Percentiles rank a stretch among this genome's conserved stretches.
Evolutionary conservation across 2,113 vertebrate genomes (phyloP).

Genomic region (Sphyrna mokarran): DNA sequence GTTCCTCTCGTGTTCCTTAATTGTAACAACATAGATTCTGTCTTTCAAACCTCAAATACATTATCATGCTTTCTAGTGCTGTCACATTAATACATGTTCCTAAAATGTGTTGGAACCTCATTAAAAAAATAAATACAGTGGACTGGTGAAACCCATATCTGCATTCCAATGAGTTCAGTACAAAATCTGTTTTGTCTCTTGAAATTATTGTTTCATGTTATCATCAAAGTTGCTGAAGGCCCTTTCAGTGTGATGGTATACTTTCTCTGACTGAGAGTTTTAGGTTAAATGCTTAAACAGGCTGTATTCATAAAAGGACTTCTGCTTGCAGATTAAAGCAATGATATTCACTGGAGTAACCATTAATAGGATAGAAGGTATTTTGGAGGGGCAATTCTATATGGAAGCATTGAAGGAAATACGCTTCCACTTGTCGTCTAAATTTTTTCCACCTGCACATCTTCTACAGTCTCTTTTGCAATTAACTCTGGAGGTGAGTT

Average conservation of each 20-base stretch:
- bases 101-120: not conserved
- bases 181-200: not conserved
- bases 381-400: conserved; percentile 64
- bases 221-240: not conserved
- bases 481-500: conserved; percentile 66
- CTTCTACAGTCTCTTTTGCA: conserved; percentile 70
- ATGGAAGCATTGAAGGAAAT: conserved; percentile 74
- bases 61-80: too few species aligned
- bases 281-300: not conserved
- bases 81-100: not conserved
- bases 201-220: not conserved
- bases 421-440: conserved; percentile 56
- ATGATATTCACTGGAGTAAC: conserved; percentile 40
- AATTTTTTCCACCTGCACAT: conserved; percentile 61
- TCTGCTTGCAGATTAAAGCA: not conserved
- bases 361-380: conserved; percentile 52
- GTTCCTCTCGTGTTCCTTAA: too few species aligned
- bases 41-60: too few species aligned
- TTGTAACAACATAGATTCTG: too few species aligned
- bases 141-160: not conserved
- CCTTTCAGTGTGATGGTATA: not conserved
- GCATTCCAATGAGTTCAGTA: not conserved
- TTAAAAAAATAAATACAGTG: not conserved
- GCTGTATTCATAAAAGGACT: not conserved
- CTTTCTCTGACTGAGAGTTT: not conserved